Base-by-base conservation (phyloP, 2,113 vertebrate species). In the Xiphophorus couchianus region DNA sequence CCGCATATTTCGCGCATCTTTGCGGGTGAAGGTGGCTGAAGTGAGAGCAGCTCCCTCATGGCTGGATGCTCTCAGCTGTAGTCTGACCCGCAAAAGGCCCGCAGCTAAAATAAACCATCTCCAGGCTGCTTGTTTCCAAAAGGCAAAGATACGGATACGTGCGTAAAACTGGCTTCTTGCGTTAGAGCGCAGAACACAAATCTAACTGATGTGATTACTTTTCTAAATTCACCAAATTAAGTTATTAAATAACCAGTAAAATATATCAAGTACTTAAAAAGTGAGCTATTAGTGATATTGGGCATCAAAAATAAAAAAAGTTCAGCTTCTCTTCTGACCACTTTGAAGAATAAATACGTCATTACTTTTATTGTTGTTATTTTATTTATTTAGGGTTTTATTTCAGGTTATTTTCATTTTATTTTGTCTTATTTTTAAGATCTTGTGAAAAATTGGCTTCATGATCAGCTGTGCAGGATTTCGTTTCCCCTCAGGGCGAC, bases 41-140 rank as follows among this genome's bases (percentile, higher is more conserved):
- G 73, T 42, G 14, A 78, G 51, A 68, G 79, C 79, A 78, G 78
- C 29, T 80, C 89, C 88, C 89, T 78, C 71, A 75, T 87, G 88
- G 85, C 73, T 83, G 62, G 42, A 65, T 76, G 61, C 70, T 70
- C 71, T 31, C 66, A 61, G 84, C 79, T 85, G 84, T 5, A 86
- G 83, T 77, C 84, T 67, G 3, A 58, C 25, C 19, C 51, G 25
- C 22, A 25, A 74, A 81, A 51, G 87, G 65, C 86, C 86, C 79
- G 27, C 63, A 82, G 90, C 81, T 29, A 58, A 58, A n/a, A 58
- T 11, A 62, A 79, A 81, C 22, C 14, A 48, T 65, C 61, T 64
- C 17, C 33, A 67, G 77, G 69, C n/a, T 44, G 37, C 33, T 3
- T 25, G 30, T 22, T 67, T 17, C 65, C 22, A 37, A 1, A 37